Evolutionary conservation across 2,797 vertebrate genomes (phyloP).

Genomic region (Spheniscus humboldti): DNA sequence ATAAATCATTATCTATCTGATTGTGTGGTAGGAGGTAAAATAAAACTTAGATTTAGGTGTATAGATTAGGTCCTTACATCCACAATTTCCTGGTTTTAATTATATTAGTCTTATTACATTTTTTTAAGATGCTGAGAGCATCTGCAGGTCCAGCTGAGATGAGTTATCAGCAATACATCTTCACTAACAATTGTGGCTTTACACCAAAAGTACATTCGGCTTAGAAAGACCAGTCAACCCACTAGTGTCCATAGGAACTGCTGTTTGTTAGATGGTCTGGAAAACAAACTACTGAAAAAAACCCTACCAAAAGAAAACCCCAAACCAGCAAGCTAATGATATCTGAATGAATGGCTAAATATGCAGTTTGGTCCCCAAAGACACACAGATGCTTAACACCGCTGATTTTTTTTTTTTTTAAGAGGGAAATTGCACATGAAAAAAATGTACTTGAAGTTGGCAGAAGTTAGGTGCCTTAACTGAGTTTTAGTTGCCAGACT

Average conservation of each 20-base stretch:
- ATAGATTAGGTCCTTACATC: background rate
- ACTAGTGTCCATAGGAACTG: background rate
- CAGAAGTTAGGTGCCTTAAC: background rate
- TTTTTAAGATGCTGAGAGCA: conserved; percentile 29
- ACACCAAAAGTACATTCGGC: background rate
- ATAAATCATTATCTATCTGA: background rate
- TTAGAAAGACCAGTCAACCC: background rate
- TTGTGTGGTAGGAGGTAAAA: background rate
- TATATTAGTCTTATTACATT: background rate
- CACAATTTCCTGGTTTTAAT: conserved; percentile 8
- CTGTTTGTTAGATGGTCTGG: background rate
- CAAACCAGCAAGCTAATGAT: background rate
- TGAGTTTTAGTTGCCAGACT: background rate
- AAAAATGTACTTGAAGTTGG: background rate
- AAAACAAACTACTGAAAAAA: background rate
- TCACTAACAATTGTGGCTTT: background rate
- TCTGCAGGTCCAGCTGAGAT: background rate
- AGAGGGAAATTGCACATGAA: background rate
- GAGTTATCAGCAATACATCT: background rate
- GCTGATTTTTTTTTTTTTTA: background rate
- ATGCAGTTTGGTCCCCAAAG: background rate
- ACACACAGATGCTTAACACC: background rate
- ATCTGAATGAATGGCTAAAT: background rate
- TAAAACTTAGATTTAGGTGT: background rate
- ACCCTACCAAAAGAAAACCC: fast-evolving